Evolutionary conservation across 2,888 invertebrate species (phyloP).

Genomic region (Andricus curvator): DNA sequence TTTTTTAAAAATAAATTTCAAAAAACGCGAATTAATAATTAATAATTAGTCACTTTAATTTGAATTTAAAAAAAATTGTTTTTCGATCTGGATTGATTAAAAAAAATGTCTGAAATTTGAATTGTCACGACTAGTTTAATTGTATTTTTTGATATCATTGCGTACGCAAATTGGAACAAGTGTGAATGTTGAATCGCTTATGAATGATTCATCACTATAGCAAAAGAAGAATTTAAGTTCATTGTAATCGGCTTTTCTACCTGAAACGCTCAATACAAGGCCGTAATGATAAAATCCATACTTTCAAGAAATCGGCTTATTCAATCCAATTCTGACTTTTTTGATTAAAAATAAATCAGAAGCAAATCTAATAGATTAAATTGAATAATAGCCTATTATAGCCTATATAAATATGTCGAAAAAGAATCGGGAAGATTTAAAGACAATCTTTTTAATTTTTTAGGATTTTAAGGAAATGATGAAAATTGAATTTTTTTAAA

Average conservation of each 20-base stretch:
- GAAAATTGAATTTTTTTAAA: too few relatives aligned
- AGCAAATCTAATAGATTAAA: background rate
- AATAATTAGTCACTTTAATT: background rate
- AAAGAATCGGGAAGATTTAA: too few relatives aligned
- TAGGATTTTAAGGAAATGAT: too few relatives aligned
- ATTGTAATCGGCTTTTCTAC: conserved; percentile 13
- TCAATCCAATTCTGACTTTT: background rate
- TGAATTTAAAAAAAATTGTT: background rate
- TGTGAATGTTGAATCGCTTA: background rate
- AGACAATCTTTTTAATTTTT: too few relatives aligned
- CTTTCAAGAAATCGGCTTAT: background rate
- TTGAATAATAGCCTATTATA: background rate
- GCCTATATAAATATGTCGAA: too few relatives aligned
- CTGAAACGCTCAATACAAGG: background rate
- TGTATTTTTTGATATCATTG: background rate
- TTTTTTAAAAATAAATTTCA: background rate
- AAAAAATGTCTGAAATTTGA: background rate
- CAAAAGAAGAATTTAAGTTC: conserved; percentile 5
- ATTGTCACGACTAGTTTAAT: background rate
- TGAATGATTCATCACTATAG: conserved; percentile 21
- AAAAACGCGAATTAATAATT: background rate
- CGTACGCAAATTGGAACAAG: background rate
- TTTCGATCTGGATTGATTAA: background rate
- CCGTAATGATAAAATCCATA: background rate
- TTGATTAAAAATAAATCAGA: background rate